Evolutionary conservation across 35 echinoderm and acorn worm species (phyloP).

Genomic region (Apostichopus californicus): DNA sequence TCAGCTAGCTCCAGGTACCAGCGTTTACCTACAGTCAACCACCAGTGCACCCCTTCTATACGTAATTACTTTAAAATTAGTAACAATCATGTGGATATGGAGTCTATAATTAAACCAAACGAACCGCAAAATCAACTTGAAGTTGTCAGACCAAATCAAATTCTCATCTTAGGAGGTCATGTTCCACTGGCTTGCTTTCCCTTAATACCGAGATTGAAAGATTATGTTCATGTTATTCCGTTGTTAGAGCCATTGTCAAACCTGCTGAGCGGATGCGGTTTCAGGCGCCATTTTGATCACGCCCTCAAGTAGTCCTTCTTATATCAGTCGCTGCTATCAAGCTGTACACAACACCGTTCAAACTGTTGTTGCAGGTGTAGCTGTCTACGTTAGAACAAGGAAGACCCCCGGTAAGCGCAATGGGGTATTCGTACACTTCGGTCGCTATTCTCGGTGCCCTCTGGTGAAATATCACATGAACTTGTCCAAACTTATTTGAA

Average conservation of each 20-base stretch:
- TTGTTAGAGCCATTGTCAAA: background rate
- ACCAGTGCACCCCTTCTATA: background rate
- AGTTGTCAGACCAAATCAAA: background rate
- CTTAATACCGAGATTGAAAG: background rate
- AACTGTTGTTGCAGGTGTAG: conserved; percentile 43
- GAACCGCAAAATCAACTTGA: conserved; percentile 38
- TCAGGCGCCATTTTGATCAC: conserved; percentile 51
- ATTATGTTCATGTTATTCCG: background rate
- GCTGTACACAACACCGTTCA: background rate
- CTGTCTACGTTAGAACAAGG: conserved; percentile 22
- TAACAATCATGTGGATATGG: background rate
- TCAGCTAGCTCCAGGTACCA: too few relatives aligned
- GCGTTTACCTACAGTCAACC: background rate
- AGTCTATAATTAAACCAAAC: conserved; percentile 42
- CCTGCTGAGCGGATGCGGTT: conserved; percentile 45
- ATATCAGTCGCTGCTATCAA: background rate
- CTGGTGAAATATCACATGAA: conserved; percentile 30
- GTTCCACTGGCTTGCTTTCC: background rate
- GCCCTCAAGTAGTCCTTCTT: conserved; percentile 18
- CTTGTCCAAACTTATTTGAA: conserved; percentile 5
- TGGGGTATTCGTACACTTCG: background rate
- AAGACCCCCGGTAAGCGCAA: background rate
- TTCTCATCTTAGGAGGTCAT: conserved; percentile 36
- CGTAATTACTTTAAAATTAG: conserved; percentile 17
- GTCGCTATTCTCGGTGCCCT: background rate